Percentiles rank a stretch among this genome's conserved stretches.
Conservation (phyloP, 2,797 vertebrate species). For the Gallinago solitaria region DNA sequence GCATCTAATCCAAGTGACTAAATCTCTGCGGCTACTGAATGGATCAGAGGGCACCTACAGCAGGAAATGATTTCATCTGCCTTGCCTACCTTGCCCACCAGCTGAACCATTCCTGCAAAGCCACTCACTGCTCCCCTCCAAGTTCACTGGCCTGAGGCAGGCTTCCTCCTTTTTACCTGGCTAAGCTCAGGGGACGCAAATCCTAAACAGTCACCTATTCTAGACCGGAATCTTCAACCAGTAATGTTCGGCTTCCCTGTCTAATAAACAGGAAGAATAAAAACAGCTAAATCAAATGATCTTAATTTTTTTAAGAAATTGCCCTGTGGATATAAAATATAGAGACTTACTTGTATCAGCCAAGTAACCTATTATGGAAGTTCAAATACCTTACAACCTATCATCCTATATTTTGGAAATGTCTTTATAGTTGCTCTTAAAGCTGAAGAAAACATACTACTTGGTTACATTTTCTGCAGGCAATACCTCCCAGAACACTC, state of each 20-base stretch:
- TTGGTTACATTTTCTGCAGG: background rate
- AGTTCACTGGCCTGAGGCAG: background rate
- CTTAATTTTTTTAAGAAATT: background rate
- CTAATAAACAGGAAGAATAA: background rate
- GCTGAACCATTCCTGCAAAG: background rate
- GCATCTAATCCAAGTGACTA: background rate
- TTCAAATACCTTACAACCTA: background rate
- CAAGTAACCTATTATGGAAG: background rate
- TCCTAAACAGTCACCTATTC: background rate
- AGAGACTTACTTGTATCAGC: background rate
- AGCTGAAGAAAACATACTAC: background rate
- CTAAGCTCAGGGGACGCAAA: background rate
- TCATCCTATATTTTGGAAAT: background rate
- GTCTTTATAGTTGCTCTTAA: background rate
- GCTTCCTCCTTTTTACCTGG: background rate
- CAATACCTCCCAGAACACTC: background rate
- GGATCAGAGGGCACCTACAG: background rate
- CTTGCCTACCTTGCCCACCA: background rate
- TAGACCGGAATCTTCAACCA: background rate
- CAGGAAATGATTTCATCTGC: background rate
- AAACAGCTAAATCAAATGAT: background rate
- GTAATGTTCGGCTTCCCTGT: background rate
- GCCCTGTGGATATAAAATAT: background rate
- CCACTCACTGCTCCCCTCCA: background rate
- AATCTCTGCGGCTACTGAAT: background rate